Conservation (phyloP, 2,113 vertebrate genomes). For the Talpa occidentalis region DNA sequence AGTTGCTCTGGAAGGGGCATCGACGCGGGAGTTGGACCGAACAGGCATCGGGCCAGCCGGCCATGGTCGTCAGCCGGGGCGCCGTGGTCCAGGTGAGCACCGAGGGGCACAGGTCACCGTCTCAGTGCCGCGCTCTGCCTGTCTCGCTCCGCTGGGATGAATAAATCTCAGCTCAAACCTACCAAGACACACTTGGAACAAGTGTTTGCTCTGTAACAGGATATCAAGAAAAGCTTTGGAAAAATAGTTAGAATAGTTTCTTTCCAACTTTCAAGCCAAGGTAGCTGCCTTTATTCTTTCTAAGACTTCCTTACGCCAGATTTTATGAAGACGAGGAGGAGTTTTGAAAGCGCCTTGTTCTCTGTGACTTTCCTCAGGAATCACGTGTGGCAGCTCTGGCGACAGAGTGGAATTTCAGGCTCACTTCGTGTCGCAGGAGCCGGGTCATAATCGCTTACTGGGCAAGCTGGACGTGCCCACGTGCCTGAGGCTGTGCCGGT, state of each 20-base stretch:
- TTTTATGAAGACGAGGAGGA: constrained; percentile 49
- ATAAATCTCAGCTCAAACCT: background rate
- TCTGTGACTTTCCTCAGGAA: constrained; percentile 15
- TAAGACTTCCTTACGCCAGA: background rate
- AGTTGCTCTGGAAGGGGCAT: background rate
- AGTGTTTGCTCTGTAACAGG: background rate
- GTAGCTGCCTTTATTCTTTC: background rate
- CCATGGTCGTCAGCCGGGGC: background rate
- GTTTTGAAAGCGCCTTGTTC: background rate
- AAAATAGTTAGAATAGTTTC: background rate
- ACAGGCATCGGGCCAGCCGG: no score
- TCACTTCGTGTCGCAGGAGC: background rate
- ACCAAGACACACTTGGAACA: fast-evolving
- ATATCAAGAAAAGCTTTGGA: background rate
- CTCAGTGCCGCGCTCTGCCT: fast-evolving
- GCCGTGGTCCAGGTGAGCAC: fast-evolving
- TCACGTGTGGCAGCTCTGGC: background rate
- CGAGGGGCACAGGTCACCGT: fast-evolving
- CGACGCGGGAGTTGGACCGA: background rate
- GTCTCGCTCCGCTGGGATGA: fast-evolving
- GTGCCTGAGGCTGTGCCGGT: background rate
- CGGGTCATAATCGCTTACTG: background rate
- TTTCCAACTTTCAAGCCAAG: background rate
- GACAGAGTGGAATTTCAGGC: background rate
- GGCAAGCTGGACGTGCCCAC: background rate